phyloP scores from a whole-genome alignment of 53 echinoderm and acorn worm genomes.

The Mesocentrotus franciscanus region DNA sequence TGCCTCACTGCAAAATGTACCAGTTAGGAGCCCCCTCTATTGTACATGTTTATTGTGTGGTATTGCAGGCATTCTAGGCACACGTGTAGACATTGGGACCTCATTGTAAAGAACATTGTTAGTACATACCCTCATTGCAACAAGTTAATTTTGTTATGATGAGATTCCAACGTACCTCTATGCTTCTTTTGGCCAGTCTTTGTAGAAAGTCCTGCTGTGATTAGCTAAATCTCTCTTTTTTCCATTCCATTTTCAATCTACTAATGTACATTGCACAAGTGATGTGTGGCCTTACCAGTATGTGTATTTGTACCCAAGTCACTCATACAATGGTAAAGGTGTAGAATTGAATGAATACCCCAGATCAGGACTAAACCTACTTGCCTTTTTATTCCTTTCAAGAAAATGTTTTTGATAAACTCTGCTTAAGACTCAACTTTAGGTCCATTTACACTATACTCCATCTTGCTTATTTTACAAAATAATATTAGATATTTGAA shows the following conservation, averaged over 20 bases:
- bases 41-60: background rate
- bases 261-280: no score
- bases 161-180: no score
- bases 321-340: background rate
- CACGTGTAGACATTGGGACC: no score
- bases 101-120: no score
- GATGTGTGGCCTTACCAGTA: background rate
- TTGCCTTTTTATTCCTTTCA: background rate
- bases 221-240: background rate
- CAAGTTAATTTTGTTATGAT: no score
- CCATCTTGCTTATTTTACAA: no score
- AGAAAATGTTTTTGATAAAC: background rate
- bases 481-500: no score
- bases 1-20: slow-evolving; percentile 40
- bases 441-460: no score
- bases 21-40: background rate
- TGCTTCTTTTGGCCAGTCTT: no score
- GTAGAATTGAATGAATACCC: background rate
- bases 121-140: no score
- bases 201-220: no score
- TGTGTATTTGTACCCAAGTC: background rate
- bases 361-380: background rate
- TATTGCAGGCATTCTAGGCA: background rate
- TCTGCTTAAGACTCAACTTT: background rate
- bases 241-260: background rate